Evolutionary conservation across 2,888 invertebrate species (phyloP).

Genomic region (Lithophane ornitopus): DNA sequence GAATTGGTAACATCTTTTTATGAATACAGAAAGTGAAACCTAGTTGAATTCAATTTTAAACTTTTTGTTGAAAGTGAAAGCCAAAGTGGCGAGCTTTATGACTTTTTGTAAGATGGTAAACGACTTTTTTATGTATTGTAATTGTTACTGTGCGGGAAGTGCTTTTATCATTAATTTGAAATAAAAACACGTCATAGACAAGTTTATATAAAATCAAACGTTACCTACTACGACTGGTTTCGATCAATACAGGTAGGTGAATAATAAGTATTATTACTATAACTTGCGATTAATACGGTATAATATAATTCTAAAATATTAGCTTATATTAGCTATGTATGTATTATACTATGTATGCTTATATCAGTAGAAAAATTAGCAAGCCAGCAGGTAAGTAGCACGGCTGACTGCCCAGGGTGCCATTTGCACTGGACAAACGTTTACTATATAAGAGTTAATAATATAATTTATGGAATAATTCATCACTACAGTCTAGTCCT

Average conservation of each 20-base stretch:
- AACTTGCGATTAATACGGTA: too few species aligned
- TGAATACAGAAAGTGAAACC: constrained; percentile 80
- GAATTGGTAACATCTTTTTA: constrained; percentile 75
- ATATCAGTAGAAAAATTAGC: not conserved
- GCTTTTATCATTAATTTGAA: constrained; percentile 25
- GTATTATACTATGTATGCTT: too few species aligned
- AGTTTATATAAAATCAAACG: not conserved
- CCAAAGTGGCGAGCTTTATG: constrained; percentile 61
- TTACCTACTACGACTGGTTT: not conserved
- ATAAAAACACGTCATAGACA: not conserved
- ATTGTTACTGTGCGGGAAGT: constrained; percentile 39
- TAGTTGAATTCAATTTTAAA: constrained; percentile 66
- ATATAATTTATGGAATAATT: not conserved
- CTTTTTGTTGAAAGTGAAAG: constrained; percentile 87
- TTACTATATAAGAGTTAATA: not conserved
- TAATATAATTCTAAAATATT: too few species aligned
- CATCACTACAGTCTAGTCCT: not conserved
- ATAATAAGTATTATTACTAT: too few species aligned
- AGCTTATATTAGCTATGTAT: too few species aligned
- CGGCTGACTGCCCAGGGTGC: not conserved
- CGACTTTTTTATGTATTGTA: constrained; percentile 60
- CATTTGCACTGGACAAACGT: not conserved
- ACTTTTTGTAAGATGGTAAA: constrained; percentile 61
- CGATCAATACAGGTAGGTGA: not conserved
- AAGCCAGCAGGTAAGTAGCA: too few species aligned